Base-by-base conservation (phyloP, 2,113 vertebrate species). In the Neofelis nebulosa region DNA sequence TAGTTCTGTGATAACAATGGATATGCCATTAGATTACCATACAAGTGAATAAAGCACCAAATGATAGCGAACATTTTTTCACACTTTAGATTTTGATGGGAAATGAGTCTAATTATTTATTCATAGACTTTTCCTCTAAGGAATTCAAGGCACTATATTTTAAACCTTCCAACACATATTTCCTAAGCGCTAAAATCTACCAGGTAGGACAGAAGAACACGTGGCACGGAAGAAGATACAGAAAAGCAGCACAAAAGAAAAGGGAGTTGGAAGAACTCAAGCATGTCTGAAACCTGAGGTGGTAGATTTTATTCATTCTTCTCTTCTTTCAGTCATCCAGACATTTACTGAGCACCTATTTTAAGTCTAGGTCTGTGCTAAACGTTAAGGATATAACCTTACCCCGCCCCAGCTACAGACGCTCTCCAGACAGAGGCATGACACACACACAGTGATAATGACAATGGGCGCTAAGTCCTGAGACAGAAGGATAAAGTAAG, bases 71-170 rank as follows among this genome's bases (percentile, higher is more conserved):
- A 97, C 95, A 71, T 97, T 98, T 98, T 97, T 96, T 97, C 87
- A 97, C 82, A 94, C 97, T 97, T 93, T 96, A 95, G 95, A 98
- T 98, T 97, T 96, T 97, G 96, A 98, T 97, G 89, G 97, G 97
- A 98, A 98, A 98, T 97, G 96, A 98, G 97, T 98, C 97, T 98
- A 98, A 98, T 98, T 98, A 98, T 98, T 98, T 98, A 97, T 98
- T 97, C 97, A 97, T 95, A 98, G 96, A 96, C 97, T 96, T 97
- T 97, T 93, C 83, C 97, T 97, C 97, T 94, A 96, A 96, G 96
- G 97, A 97, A 94, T 97, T 97, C 93, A 94, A 94, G 97, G 94
- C 73, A 96, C 89, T 96, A 57, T 83, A 95, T 97, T 97, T 98
- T 93, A 97, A 96, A 93, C 93, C 96, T 97, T 98, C 96, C 97